Percentiles rank a stretch among this genome's conserved stretches.
These are phyloP conservation scores for Panopea generosa DNA, from an alignment of 2,888 invertebrate species.

Conservation along the genomic window DNA sequence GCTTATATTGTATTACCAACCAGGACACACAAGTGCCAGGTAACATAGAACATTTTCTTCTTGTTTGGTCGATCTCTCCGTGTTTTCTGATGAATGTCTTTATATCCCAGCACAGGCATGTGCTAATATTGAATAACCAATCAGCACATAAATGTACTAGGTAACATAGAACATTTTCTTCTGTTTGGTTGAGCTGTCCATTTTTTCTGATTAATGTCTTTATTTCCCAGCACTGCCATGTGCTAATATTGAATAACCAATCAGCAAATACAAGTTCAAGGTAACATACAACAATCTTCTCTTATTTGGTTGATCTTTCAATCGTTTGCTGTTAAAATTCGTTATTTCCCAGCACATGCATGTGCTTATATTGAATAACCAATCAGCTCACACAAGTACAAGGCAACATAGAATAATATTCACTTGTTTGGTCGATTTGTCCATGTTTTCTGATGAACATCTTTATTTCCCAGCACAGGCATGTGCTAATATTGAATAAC, in stretches of 20 bases:
- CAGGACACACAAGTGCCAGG: slow-evolving; percentile 14
- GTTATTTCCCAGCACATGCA: too few relatives aligned
- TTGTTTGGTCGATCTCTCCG: neutral
- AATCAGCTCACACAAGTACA: slow-evolving; percentile 20
- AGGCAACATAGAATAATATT: neutral
- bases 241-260: slow-evolving; percentile 19
- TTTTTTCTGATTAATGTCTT: neutral
- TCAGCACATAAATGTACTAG: neutral
- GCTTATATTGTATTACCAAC: slow-evolving; percentile 2
- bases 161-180: too few relatives aligned
- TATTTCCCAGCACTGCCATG: slow-evolving; percentile 20
- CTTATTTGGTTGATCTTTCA: neutral
- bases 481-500: slow-evolving; percentile 7
- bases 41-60: slow-evolving; percentile 10
- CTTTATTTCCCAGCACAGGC: slow-evolving; percentile 4
- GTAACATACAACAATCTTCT: neutral
- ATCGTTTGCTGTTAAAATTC: neutral
- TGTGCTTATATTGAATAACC: too few relatives aligned
- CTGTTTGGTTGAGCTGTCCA: neutral
- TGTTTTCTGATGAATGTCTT: neutral
- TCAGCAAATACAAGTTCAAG: slow-evolving; percentile 10
- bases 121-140: slow-evolving; percentile 21
- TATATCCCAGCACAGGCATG: slow-evolving; percentile 29
- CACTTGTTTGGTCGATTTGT: neutral
- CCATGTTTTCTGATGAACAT: neutral